phyloP scores from a whole-genome alignment of 2,888 invertebrate species.

The Eupithecia subumbrata region DNA sequence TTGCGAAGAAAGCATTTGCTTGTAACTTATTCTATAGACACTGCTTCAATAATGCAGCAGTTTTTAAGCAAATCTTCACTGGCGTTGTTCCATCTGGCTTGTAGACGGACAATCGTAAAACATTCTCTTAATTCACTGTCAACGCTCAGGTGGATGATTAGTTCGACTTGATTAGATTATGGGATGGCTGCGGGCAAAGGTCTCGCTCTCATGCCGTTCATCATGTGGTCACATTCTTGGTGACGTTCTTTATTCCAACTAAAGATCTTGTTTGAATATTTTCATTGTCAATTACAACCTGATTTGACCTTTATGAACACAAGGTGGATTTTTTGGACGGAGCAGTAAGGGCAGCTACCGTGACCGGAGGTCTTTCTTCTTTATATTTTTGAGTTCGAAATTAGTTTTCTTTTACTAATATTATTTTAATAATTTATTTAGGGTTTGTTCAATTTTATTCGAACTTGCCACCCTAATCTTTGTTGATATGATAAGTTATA shows the following conservation, averaged over 20 bases:
- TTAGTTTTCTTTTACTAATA: too few relatives aligned
- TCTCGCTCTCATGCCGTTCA: slow-evolving; percentile 35
- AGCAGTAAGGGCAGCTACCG: too few relatives aligned
- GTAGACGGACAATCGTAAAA: slow-evolving; percentile 42
- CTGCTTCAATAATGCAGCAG: slow-evolving; percentile 19
- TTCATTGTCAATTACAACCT: background rate
- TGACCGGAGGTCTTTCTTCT: too few relatives aligned
- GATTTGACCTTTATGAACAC: background rate
- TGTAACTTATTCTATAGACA: background rate
- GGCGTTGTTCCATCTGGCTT: slow-evolving; percentile 52
- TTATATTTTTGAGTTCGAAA: too few relatives aligned
- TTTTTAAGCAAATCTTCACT: slow-evolving; percentile 46
- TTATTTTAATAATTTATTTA: too few relatives aligned
- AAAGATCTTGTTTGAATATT: background rate
- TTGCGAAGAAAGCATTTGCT: background rate
- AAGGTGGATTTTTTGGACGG: too few relatives aligned
- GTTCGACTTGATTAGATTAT: slow-evolving; percentile 43
- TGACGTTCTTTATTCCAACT: slow-evolving; percentile 17
- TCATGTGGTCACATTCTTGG: slow-evolving; percentile 16
- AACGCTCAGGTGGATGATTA: slow-evolving; percentile 43
- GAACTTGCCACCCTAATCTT: too few relatives aligned
- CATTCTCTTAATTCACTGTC: slow-evolving; percentile 46
- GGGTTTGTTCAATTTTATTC: too few relatives aligned
- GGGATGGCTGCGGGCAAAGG: slow-evolving; percentile 27
- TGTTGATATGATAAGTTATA: too few relatives aligned